Evolutionary conservation across 1,140 invertebrate genomes (phyloP), one percentile per base, ranked within the genome.

Genomic region (Plodia interpunctella): DNA sequence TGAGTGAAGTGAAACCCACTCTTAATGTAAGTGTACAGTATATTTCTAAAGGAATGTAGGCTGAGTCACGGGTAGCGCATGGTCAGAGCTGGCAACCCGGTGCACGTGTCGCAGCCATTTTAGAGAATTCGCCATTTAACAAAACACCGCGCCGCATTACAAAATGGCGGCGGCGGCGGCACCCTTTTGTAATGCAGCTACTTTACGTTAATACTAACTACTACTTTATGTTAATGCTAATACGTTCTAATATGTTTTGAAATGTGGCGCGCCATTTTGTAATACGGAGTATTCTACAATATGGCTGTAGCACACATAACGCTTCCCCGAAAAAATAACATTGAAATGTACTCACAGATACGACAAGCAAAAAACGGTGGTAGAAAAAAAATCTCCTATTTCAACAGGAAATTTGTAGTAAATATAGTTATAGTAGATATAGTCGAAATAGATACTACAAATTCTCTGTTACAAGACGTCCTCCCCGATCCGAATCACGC

Each of bases 1-100:
- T 89, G 82, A 89, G 76, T 82, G 80, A 87, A 83, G 86, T 85
- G 83, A 84, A 78, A 77, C 57, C 72, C 79, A 80, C 73, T 78
- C 71, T 65, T 71, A 74, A 74, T 79, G 87, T 89, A 87, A 87
- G 84, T 87, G 70, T 80, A 77, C 74, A 79, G 68, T 77, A 70
- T 77, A 74, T 80, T 82, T 76, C 60, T 77, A 77, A 66, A 76
- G 77, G 80, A 87, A 89, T 87, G 87, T 67, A 76, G 82, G 74
- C 71, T 78, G 72, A 83, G 72, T 67, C 82, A 86, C 80, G 81
- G 81, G 74, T 87, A 84, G 83, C 79, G 83, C 84, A 87, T 87
- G 83, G 65, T 49, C 60, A 68, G 66, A 59, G 75, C 78, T 80
- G 80, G 76, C 81, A 80, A 82, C 70, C 75, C 70, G 67, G 70